phyloP scores from a whole-genome alignment of 1,140 invertebrate species.

The Camponotus vicinus region DNA sequence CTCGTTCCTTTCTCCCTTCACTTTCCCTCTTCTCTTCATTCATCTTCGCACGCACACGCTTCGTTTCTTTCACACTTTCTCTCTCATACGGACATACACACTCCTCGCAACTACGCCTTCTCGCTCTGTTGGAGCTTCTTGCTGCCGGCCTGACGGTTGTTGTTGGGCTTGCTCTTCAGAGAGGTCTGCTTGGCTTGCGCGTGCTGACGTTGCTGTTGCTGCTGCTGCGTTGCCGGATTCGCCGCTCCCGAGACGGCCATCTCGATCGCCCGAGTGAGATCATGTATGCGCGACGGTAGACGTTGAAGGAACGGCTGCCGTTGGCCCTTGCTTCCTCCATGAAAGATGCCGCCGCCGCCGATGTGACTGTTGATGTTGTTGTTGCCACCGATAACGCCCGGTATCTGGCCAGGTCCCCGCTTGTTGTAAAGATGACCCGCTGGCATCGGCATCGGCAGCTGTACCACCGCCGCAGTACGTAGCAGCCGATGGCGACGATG shows the following conservation, averaged over 20 bases:
- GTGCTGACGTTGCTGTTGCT: conserved; percentile 73
- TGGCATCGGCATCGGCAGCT: conserved; percentile 52
- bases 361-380: background rate
- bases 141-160: conserved; percentile 50
- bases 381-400: conserved; percentile 16
- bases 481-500: conserved; percentile 51
- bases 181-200: conserved; percentile 70
- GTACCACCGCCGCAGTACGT: conserved; percentile 47
- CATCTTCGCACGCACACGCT: background rate
- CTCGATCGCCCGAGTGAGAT: conserved; percentile 65
- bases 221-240: conserved; percentile 68
- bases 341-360: conserved; percentile 38
- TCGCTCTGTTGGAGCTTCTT: conserved; percentile 67
- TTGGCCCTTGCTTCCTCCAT: conserved; percentile 27
- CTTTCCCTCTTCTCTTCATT: background rate
- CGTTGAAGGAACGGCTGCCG: conserved; percentile 56
- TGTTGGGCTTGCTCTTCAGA: conserved; percentile 66
- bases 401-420: conserved; percentile 35
- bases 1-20: background rate
- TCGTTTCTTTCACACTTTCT: background rate
- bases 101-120: conserved; percentile 26
- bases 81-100: conserved; percentile 10
- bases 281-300: conserved; percentile 69
- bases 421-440: conserved; percentile 59
- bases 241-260: conserved; percentile 67